A percentile compares a stretch with the other conserved stretches of the same genome.
Evolutionary conservation across 2,113 vertebrate species (phyloP).

Genomic region (Pterocles gutturalis): DNA sequence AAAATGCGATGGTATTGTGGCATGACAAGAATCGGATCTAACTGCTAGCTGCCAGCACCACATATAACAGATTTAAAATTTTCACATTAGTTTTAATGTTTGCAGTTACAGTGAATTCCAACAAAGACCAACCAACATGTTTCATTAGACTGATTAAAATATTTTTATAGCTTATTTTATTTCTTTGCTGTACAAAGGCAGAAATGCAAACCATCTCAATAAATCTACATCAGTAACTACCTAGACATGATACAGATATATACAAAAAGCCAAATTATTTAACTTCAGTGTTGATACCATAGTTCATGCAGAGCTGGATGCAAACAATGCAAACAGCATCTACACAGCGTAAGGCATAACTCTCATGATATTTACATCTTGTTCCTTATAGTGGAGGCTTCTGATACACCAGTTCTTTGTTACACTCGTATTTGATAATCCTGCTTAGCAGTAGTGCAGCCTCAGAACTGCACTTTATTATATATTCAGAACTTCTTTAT

Average conservation of each 20-base stretch:
- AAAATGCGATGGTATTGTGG: not conserved
- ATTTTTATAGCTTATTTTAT: conserved; percentile 44
- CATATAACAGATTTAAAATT: not conserved
- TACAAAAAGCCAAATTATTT: conserved; percentile 19
- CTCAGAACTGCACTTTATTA: conserved; percentile 21
- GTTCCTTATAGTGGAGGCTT: not conserved
- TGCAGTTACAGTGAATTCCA: not conserved
- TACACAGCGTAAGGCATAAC: not conserved
- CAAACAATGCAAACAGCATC: conserved; percentile 23
- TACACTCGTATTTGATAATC: not conserved
- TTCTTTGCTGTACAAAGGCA: conserved; percentile 60
- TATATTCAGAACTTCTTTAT: not conserved
- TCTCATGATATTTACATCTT: not conserved
- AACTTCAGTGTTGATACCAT: not conserved
- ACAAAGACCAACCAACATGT: not conserved
- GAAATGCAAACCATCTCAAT: conserved; percentile 13
- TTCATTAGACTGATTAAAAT: not conserved
- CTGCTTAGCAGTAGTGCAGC: not conserved
- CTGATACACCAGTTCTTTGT: not conserved
- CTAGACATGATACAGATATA: conserved; percentile 22
- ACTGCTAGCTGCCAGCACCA: not conserved
- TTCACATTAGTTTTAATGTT: not conserved
- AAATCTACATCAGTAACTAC: conserved; percentile 22
- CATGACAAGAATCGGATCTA: not conserved
- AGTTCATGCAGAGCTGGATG: not conserved